Base-by-base conservation (phyloP, 2,888 invertebrate species). In the Drosophila borborema region DNA sequence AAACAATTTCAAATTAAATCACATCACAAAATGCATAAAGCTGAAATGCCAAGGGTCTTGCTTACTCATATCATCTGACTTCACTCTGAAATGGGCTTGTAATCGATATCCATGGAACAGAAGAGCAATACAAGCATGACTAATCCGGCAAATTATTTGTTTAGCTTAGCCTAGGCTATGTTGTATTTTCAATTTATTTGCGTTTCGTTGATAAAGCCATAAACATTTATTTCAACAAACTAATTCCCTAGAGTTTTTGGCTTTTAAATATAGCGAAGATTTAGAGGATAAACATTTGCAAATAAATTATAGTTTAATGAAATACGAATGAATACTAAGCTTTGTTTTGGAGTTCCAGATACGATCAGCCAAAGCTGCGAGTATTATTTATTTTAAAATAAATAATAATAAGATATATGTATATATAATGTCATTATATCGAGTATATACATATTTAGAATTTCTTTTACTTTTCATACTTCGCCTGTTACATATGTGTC, bases 1-100 rank as follows among this genome's bases (percentile, higher is more conserved):
- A 77, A 89, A 80, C 86, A 88, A 80, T 84, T 89, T 86, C 78
- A 81, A 85, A 82, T 87, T 75, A 89, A 85, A 86, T 82, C 75
- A 75, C 74, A 84, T 79, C 79, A 67, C 41, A 10, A 23, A 28
- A 23, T 14, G 55, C 40, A 55, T 55, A 36, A 53, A 10, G 43
- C 43, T 55, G 16, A 48, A 63, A 64, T 58, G 43, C 18, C 41
- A 56, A 51, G 55, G 46, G 48, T 53, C 49, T 45, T 38, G 38
- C 48, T 48, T 55, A 67, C 65, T 53, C 58, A 46, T 36, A 45
- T 34, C 20, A 12, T 12, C 12, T n/a, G 55, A 7, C 23, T 45
- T 20, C 18, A 36, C 34, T 45, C 20, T 16, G 20, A 36, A 45
- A 16, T 45, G 20, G 34, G 20, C 34, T 36, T 14, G n/a, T 9